Conservation (phyloP, 2,113 vertebrate species). For the Oenanthe melanoleuca region DNA sequence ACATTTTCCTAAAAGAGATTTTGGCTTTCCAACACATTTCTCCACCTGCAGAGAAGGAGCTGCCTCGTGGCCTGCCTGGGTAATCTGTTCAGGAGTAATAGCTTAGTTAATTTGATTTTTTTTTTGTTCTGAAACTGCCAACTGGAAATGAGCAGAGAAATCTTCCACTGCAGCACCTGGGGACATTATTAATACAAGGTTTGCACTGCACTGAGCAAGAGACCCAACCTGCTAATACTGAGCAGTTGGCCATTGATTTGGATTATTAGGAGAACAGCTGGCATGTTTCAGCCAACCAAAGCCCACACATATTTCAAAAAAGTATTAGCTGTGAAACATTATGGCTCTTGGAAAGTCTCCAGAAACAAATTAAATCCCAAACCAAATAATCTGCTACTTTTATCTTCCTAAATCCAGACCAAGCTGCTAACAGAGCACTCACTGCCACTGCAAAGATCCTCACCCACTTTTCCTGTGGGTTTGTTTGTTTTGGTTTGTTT, state of each 20-base stretch:
- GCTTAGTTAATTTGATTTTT: not conserved
- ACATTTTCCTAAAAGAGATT: not conserved
- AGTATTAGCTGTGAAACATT: slow-evolving; percentile 44
- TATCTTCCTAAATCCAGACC: slow-evolving; percentile 43
- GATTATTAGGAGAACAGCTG: slow-evolving; percentile 69
- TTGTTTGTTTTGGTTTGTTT: not conserved
- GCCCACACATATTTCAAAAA: slow-evolving; percentile 8
- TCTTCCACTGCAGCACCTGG: not conserved
- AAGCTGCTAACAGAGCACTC: not conserved
- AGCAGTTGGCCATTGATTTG: slow-evolving; percentile 64
- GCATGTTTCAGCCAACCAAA: slow-evolving; percentile 59
- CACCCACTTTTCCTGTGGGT: not conserved
- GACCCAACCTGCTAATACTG: slow-evolving; percentile 32
- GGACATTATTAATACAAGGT: not conserved
- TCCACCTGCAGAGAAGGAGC: not conserved
- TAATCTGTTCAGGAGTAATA: not conserved
- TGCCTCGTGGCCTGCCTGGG: not conserved
- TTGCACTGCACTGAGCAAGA: not conserved
- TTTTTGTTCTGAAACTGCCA: not conserved
- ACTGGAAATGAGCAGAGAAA: not conserved
- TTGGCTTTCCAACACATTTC: not conserved
- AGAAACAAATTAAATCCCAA: slow-evolving; percentile 43
- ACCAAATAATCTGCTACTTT: slow-evolving; percentile 58
- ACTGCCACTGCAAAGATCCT: not conserved
- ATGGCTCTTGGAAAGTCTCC: slow-evolving; percentile 45